Evolutionary conservation across 1,140 invertebrate genomes (phyloP).

Genomic region (Drosophila pectinifera): DNA sequence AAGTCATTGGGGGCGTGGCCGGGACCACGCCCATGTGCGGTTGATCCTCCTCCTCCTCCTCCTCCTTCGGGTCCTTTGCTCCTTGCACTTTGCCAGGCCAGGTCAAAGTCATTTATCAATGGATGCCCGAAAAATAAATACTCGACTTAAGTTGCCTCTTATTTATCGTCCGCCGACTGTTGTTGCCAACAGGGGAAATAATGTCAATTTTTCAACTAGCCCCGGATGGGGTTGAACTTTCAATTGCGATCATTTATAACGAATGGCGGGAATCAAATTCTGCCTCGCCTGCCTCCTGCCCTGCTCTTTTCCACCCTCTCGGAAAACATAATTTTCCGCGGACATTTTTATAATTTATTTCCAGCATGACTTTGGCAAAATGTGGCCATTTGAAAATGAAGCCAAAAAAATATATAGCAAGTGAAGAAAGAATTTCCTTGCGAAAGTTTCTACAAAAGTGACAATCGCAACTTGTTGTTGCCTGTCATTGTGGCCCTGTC

Average conservation of each 20-base stretch:
- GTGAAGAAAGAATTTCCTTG: slow-evolving; percentile 24
- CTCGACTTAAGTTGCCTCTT: slow-evolving; percentile 62
- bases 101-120: slow-evolving; percentile 80
- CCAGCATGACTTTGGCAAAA: slow-evolving; percentile 58
- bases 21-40: slow-evolving; percentile 40
- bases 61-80: not conserved
- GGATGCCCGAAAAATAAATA: slow-evolving; percentile 62
- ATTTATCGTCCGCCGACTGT: slow-evolving; percentile 60
- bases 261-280: slow-evolving; percentile 20
- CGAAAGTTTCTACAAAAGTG: slow-evolving; percentile 55
- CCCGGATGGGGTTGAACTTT: slow-evolving; percentile 67
- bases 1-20: slow-evolving; percentile 64
- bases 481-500: slow-evolving; percentile 42
- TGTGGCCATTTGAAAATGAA: slow-evolving; percentile 19
- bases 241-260: slow-evolving; percentile 70
- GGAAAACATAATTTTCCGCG: slow-evolving; percentile 47
- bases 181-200: slow-evolving; percentile 52
- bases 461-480: slow-evolving; percentile 68
- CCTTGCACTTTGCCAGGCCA: slow-evolving; percentile 9
- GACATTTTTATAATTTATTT: slow-evolving; percentile 63
- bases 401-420: slow-evolving; percentile 8
- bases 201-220: slow-evolving; percentile 70
- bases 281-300: slow-evolving; percentile 1
- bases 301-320: not conserved
- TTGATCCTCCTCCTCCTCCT: slow-evolving; percentile 14